Evolutionary conservation across 2,888 invertebrate species (phyloP), one percentile per base, ranked within the genome.

Genomic region (Gerris lacustris): DNA sequence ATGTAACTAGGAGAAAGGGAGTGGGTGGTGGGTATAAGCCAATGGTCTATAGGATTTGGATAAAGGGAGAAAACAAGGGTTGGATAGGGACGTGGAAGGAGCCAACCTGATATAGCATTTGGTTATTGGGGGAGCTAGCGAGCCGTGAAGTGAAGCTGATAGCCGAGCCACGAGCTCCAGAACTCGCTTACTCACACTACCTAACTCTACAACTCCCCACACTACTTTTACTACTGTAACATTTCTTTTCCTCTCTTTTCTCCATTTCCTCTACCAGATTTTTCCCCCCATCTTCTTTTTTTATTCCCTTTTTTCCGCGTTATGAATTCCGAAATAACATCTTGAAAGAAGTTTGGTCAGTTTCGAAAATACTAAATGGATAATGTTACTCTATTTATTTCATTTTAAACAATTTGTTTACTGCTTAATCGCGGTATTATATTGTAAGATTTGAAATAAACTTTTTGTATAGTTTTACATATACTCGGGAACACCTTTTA

Each of bases 81-180:
- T 2, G 15, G 55, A 11, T 11, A 55, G 15, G 55, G 55, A 55
- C 9, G 55, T 11, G 15, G 15, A 55, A 15, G 15, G 9, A 11
- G 11, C 55, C 55, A 55, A 55, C 9, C 55, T 55, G 55, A 55
- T 55, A 55, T 55, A 55, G 55, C 55, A 64, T 64, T 64, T 64
- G 64, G 64, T 64, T 64, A 64, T 64, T 64, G 64, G 64, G 64
- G 31, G 7, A n/a, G 64, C 64, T 55, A 64, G 17, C 64, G 2
- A 31, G 64, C 64, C 31, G 64, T 64, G 64, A 64, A 64, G 64
- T 9, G 18, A n/a, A n/a, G 18, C 64, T 31, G 64, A 64, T 64
- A 64, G 64, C 64, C 9, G 18, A 7, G 11, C 1, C n/a, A 9
- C 64, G 9, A 7, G 47, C 11, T 47, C 47, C 47, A 47, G 55